phyloP scores from a whole-genome alignment of 2,888 invertebrate genomes.

The Lasioglossum vierecki region DNA sequence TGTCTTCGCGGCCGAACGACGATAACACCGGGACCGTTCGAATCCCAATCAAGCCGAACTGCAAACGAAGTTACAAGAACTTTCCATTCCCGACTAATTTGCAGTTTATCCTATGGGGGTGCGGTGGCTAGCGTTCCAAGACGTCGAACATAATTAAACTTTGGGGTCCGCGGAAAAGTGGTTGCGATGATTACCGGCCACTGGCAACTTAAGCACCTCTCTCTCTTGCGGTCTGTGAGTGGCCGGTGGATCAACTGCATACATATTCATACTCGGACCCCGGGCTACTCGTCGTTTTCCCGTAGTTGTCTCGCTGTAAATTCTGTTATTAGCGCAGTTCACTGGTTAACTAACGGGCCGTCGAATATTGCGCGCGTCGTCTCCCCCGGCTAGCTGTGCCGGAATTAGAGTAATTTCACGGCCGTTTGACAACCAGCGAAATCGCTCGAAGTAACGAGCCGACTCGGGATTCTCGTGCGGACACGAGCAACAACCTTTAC shows the following conservation, averaged over 20 bases:
- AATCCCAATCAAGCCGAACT: conserved; percentile 24
- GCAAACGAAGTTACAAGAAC: conserved; percentile 30
- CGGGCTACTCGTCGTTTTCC: conserved; percentile 21
- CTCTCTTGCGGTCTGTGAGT: not conserved
- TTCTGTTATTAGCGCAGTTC: conserved; percentile 64
- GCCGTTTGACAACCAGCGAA: conserved; percentile 14
- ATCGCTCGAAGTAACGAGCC: not conserved
- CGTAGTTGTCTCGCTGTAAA: conserved; percentile 52
- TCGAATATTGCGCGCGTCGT: conserved; percentile 49
- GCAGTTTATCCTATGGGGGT: conserved; percentile 12
- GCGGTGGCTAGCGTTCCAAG: not conserved
- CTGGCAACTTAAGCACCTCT: conserved; percentile 13
- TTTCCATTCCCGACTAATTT: conserved; percentile 36
- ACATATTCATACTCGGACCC: conserved; percentile 39
- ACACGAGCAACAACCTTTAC: conserved; percentile 13
- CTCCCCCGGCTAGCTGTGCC: conserved; percentile 28
- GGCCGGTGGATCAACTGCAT: not conserved
- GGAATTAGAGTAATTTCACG: conserved; percentile 45
- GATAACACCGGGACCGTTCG: conserved; percentile 3
- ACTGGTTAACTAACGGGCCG: conserved; percentile 61
- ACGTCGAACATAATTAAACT: conserved; percentile 44
- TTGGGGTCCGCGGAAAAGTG: conserved; percentile 38
- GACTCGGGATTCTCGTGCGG: conserved; percentile 11
- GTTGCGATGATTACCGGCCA: conserved; percentile 17
- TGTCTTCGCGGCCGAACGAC: not conserved